Evolutionary conservation across 2,888 invertebrate genomes (phyloP).

Genomic region (Allacma fusca): DNA sequence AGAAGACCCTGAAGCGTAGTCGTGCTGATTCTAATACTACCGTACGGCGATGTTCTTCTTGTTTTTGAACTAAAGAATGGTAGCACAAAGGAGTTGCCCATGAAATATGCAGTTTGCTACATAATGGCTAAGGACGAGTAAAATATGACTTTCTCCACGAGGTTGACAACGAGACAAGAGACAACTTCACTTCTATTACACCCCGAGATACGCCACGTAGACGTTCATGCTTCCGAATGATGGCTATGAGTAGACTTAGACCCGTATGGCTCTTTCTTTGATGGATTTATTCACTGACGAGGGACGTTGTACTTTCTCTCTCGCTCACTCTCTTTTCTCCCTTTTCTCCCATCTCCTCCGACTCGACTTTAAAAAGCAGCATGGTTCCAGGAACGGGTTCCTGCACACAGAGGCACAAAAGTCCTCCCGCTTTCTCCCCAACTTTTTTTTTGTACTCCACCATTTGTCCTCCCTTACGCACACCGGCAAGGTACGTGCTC

Average conservation of each 20-base stretch:
- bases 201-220: constrained; percentile 9
- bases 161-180: constrained; percentile 27
- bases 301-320: not conserved
- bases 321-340: not conserved
- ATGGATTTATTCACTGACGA: constrained; percentile 26
- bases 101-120: constrained; percentile 20
- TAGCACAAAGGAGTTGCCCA: not conserved
- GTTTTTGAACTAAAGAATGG: not conserved
- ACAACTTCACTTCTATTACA: constrained; percentile 25
- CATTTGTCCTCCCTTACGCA: too few species aligned
- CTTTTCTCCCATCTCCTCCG: not conserved
- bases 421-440: not conserved
- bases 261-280: constrained; percentile 22
- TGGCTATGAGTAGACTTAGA: not conserved
- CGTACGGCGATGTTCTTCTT: not conserved
- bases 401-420: not conserved
- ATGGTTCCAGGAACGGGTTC: not conserved
- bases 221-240: constrained; percentile 9
- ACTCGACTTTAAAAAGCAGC: constrained; percentile 2
- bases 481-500: too few species aligned
- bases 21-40: not conserved
- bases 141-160: constrained; percentile 18
- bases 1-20: not conserved
- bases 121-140: constrained; percentile 3
- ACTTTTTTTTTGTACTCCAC: too few species aligned